phyloP scores from a whole-genome alignment of 2,888 invertebrate genomes.

The Acanthopleura granulata region DNA sequence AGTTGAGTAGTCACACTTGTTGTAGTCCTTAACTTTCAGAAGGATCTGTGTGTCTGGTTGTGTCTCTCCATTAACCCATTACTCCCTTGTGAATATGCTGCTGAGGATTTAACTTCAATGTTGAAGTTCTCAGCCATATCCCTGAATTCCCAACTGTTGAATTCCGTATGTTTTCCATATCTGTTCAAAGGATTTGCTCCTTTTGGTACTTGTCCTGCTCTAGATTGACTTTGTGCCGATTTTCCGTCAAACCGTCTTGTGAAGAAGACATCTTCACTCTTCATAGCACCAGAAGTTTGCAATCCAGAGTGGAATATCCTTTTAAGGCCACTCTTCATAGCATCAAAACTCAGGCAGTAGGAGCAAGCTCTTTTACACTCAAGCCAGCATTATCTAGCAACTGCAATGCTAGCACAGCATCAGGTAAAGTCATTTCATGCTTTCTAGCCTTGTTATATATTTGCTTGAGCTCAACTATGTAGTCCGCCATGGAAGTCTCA shows the following conservation, averaged over 20 bases:
- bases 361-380: not conserved
- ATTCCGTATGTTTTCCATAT: constrained; percentile 23
- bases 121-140: too few species aligned
- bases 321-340: not conserved
- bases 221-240: too few species aligned
- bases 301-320: too few species aligned
- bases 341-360: not conserved
- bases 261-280: not conserved
- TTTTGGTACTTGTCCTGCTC: constrained; percentile 22
- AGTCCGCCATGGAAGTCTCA: not conserved
- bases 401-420: not conserved
- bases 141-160: too few species aligned
- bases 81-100: too few species aligned
- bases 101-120: too few species aligned
- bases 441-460: constrained; percentile 4
- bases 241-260: too few species aligned
- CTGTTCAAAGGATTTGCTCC: constrained; percentile 12
- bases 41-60: too few species aligned
- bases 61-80: too few species aligned
- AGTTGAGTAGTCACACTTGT: too few species aligned
- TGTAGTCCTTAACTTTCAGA: too few species aligned
- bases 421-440: constrained; percentile 15
- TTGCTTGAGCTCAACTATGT: constrained; percentile 19
- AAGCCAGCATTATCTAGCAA: constrained; percentile 15
- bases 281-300: not conserved